phyloP scores from a whole-genome alignment of 2,888 invertebrate species.

The Calameuta pallipes region DNA sequence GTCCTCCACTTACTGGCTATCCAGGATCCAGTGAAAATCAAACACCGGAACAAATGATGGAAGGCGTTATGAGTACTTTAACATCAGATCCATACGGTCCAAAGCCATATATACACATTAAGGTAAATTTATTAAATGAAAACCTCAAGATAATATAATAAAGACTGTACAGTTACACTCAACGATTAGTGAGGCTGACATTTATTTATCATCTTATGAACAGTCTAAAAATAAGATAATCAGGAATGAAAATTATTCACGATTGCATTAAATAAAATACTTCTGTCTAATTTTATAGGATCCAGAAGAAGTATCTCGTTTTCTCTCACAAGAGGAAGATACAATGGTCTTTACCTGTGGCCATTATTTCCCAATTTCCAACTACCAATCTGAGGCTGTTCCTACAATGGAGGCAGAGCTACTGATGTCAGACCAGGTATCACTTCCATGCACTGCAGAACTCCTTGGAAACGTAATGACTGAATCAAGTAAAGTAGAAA shows the following conservation, averaged over 20 bases:
- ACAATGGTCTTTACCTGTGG: slow-evolving; percentile 62
- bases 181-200: background rate
- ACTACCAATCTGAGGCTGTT: slow-evolving; percentile 55
- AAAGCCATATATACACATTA: slow-evolving; percentile 60
- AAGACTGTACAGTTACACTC: background rate
- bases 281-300: slow-evolving; percentile 34
- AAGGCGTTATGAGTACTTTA: slow-evolving; percentile 58
- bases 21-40: slow-evolving; percentile 57
- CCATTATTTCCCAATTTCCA: slow-evolving; percentile 56
- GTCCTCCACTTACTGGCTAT: slow-evolving; percentile 59
- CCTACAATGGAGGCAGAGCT: slow-evolving; percentile 61
- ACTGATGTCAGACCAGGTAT: slow-evolving; percentile 48
- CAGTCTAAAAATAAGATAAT: background rate
- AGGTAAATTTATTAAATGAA: slow-evolving; percentile 37
- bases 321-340: slow-evolving; percentile 56
- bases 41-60: slow-evolving; percentile 59
- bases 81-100: slow-evolving; percentile 54
- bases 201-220: background rate
- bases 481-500: slow-evolving; percentile 53
- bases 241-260: background rate
- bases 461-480: slow-evolving; percentile 52
- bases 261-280: background rate
- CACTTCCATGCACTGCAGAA: slow-evolving; percentile 61
- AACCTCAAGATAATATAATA: background rate
- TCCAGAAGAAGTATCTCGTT: slow-evolving; percentile 47